A percentile compares a stretch with the other conserved stretches of the same genome.
phyloP scores from a whole-genome alignment of 2,888 invertebrate species.

The Linnaemya vulpina region DNA sequence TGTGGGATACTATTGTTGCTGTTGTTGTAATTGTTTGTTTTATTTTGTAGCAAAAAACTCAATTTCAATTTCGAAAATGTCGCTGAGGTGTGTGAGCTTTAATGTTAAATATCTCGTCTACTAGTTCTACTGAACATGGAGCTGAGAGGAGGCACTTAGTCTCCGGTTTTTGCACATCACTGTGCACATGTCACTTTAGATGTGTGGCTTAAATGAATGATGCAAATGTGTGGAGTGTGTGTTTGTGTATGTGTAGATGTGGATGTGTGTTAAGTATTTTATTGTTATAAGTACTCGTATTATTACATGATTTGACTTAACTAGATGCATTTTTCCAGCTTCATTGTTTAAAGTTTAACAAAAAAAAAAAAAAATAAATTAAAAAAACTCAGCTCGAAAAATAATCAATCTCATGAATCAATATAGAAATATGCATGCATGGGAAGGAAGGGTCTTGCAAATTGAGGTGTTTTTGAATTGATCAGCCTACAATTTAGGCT shows the following conservation, averaged over 20 bases:
- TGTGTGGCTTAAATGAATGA: constrained; percentile 15
- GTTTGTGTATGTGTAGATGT: not conserved
- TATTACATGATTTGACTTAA: constrained; percentile 70
- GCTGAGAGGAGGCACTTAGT: constrained; percentile 8
- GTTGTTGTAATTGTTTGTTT: constrained; percentile 26
- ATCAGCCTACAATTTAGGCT: too few relatives aligned
- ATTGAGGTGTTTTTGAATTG: constrained; percentile 23
- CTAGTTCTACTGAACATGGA: constrained; percentile 37
- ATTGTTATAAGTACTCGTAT: constrained; percentile 51
- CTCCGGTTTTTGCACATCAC: constrained; percentile 3
- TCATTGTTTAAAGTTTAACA: constrained; percentile 40
- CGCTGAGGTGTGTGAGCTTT: constrained; percentile 70
- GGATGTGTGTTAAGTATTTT: constrained; percentile 33
- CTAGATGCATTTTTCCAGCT: constrained; percentile 65
- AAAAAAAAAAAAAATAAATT: not conserved
- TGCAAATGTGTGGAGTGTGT: constrained; percentile 31
- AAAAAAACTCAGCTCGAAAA: constrained; percentile 23
- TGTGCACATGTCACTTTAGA: constrained; percentile 24
- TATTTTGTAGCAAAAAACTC: constrained; percentile 2
- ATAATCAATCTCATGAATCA: constrained; percentile 68
- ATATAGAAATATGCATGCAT: constrained; percentile 56
- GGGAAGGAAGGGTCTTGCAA: not conserved
- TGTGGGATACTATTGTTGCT: constrained; percentile 65
- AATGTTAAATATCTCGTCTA: constrained; percentile 68
- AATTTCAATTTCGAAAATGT: constrained; percentile 58